phyloP scores from a whole-genome alignment of 2,888 invertebrate genomes.

The Spisula solida region DNA sequence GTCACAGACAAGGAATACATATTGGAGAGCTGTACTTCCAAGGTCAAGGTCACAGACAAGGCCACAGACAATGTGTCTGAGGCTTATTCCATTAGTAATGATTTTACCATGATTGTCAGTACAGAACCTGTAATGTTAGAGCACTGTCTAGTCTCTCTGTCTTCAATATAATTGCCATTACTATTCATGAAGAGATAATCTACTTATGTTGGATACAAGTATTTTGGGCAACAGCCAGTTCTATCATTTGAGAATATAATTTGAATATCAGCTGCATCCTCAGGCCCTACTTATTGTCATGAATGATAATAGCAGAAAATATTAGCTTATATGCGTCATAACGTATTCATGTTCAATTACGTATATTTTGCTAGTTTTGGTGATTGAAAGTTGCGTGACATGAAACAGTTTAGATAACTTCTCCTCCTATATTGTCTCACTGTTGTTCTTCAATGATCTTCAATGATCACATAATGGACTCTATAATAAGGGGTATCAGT shows the following conservation, averaged over 20 bases:
- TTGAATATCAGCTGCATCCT: background rate
- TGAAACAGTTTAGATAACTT: background rate
- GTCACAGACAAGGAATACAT: no score
- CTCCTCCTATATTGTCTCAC: background rate
- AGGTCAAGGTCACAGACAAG: no score
- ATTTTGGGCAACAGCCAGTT: constrained; percentile 19
- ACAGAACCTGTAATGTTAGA: background rate
- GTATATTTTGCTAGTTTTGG: background rate
- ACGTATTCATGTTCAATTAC: background rate
- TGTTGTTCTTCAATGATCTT: background rate
- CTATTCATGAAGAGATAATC: constrained; percentile 6
- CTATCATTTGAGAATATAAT: constrained; percentile 13
- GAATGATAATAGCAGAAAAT: no score
- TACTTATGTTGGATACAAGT: background rate
- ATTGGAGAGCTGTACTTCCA: no score
- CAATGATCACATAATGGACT: background rate
- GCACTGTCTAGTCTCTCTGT: background rate
- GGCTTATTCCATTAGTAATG: no score
- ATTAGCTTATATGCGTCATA: background rate
- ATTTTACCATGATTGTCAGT: background rate
- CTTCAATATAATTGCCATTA: background rate
- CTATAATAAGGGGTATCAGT: background rate
- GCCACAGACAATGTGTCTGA: no score
- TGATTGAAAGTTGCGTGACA: background rate
- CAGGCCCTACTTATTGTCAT: no score